Conservation (phyloP, 2,797 vertebrate species). For the Bucorvus abyssinicus region DNA sequence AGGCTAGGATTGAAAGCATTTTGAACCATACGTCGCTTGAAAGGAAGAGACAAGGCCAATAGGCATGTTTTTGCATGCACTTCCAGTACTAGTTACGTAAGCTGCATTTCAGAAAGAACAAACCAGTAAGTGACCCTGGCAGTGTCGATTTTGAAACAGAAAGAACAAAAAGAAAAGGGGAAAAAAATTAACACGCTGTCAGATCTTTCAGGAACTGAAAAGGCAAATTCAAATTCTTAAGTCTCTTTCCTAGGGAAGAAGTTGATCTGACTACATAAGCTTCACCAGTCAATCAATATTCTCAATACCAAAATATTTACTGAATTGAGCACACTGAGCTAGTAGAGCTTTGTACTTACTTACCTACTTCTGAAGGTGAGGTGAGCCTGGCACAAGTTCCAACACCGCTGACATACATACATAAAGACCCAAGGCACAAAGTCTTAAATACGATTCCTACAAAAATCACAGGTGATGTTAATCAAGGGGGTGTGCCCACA, state of each 20-base stretch:
- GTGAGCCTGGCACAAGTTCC: background rate
- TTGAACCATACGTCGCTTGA: background rate
- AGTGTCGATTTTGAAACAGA: background rate
- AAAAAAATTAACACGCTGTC: background rate
- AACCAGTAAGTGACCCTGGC: background rate
- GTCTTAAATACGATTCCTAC: background rate
- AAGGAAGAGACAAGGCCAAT: background rate
- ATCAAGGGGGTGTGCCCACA: background rate
- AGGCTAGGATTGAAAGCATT: background rate
- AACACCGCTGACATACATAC: background rate
- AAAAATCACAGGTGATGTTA: background rate
- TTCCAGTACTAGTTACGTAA: background rate
- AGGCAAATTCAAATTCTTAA: background rate
- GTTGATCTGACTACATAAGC: background rate
- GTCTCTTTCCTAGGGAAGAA: background rate
- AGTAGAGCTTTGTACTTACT: background rate
- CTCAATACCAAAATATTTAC: background rate
- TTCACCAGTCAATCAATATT: background rate
- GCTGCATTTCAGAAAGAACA: background rate
- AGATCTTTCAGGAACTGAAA: background rate
- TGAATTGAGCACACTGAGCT: background rate
- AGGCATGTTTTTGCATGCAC: background rate
- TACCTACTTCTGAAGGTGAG: background rate
- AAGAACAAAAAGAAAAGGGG: background rate
- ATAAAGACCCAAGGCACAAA: background rate